Base-by-base conservation (phyloP, 1,140 invertebrate genomes). In the Mercenaria mercenaria region DNA sequence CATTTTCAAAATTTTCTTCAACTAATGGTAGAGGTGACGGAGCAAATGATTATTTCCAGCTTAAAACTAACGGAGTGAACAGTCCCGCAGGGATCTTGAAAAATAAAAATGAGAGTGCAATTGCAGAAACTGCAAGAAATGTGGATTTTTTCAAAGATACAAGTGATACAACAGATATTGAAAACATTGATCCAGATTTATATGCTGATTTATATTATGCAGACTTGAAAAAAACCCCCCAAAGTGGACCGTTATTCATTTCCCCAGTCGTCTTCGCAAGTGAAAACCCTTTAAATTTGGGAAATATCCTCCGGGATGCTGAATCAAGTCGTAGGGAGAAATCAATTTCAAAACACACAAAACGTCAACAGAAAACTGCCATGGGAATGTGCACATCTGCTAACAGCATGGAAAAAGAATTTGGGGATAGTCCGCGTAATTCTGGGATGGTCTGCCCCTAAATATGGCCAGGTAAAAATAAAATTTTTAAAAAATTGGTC, bases 231-330 rank as follows among this genome's bases (percentile, higher is more conserved):
- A n/a, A 67, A 4, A 39, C n/a, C 20, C 23, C 23, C 59, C 67
- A 74, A 87, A 79, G 32, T 87, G 85, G 85, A 79, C 74, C 4
- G 47, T 87, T 23, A 41, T 87, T 87, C 85, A 87, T 72, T 37
- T 87, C 85, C n/a, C 2, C 85, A 87, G 39, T 87, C 85, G 11
- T 87, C 85, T 26, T 77, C 85, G 85, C 85, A 23, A 87, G 85
- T 64, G 85, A 87, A n/a, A n/a, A n/a, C n/a, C n/a, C n/a, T n/a
- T n/a, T n/a, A n/a, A n/a, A n/a, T n/a, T n/a, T n/a, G n/a, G n/a
- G n/a, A n/a, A n/a, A n/a, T n/a, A n/a, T n/a, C n/a, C n/a, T n/a
- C n/a, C n/a, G n/a, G n/a, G n/a, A n/a, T n/a, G n/a, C n/a, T n/a
- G n/a, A n/a, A n/a, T n/a, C n/a, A n/a, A n/a, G n/a, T n/a, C n/a